Evolutionary conservation across 2,113 vertebrate genomes (phyloP).

Genomic region (Fulica atra): DNA sequence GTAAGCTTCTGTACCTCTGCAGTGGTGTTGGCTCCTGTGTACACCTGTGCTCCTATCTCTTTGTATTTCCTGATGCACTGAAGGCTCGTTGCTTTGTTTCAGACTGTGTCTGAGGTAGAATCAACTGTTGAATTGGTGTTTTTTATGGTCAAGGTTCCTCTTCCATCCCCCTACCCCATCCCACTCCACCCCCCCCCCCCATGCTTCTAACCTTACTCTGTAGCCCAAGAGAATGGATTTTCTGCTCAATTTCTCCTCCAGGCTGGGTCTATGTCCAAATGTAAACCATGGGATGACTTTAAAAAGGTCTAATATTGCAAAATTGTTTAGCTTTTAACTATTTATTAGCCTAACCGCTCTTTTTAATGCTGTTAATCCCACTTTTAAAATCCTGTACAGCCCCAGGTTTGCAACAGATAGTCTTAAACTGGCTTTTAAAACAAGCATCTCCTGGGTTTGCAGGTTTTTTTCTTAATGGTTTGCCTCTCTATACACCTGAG

Average conservation of each 20-base stretch:
- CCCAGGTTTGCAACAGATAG: neutral
- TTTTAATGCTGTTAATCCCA: neutral
- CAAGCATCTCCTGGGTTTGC: neutral
- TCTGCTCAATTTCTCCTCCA: neutral
- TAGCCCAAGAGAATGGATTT: neutral
- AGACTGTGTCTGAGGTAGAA: neutral
- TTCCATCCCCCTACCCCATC: neutral
- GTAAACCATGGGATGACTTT: neutral
- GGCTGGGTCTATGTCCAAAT: neutral
- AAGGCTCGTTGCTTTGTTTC: neutral
- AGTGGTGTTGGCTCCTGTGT: rapidly evolving
- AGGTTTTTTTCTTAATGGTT: neutral
- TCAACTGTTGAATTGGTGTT: neutral
- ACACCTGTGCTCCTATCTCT: rapidly evolving
- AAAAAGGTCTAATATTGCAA: neutral
- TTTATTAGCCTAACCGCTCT: neutral
- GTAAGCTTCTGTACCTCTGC: neutral
- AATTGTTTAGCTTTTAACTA: neutral
- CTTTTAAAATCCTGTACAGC: neutral
- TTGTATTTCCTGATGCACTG: neutral
- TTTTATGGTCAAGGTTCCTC: neutral
- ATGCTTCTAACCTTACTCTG: neutral
- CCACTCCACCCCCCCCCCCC: too few relatives aligned
- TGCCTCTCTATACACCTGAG: neutral
- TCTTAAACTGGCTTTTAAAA: neutral